Percentiles rank a stretch among this genome's conserved stretches.
These are phyloP conservation scores for Notamacropus eugenii DNA, from an alignment of 2,797 vertebrate species.

Conservation along the genomic window DNA sequence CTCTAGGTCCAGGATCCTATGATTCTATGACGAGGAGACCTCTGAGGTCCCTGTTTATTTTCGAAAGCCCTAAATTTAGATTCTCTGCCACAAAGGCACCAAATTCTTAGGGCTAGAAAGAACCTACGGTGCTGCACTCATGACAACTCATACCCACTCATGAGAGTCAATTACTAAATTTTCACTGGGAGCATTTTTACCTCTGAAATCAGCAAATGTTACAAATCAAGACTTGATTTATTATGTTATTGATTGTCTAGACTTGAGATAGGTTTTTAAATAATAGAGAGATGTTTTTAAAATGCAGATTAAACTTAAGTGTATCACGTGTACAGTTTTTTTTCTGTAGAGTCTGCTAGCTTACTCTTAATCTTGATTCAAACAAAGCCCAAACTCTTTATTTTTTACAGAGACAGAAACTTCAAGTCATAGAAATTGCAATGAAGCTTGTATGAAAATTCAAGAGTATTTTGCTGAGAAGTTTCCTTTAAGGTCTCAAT, in stretches of 20 bases:
- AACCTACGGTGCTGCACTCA: neutral
- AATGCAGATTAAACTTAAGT: neutral
- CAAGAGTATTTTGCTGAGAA: neutral
- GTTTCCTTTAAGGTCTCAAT: neutral
- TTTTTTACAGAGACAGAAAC: neutral
- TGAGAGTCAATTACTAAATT: neutral
- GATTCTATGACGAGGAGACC: neutral
- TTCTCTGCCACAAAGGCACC: neutral
- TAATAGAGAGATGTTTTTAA: neutral
- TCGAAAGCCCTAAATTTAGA: neutral
- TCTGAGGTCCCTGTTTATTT: neutral
- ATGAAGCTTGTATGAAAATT: neutral
- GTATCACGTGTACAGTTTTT: neutral
- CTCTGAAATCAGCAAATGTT: neutral
- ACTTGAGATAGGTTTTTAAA: neutral
- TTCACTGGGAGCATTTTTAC: neutral
- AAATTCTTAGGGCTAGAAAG: neutral
- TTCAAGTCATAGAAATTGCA: neutral
- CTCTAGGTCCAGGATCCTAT: neutral
- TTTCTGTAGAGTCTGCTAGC: neutral
- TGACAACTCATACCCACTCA: neutral
- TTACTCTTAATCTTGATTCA: neutral
- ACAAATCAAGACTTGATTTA: neutral
- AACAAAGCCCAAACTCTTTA: neutral
- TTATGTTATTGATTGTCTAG: neutral